Base-by-base conservation (phyloP, 2,888 invertebrate species). In the Malthinus seriepunctatus region DNA sequence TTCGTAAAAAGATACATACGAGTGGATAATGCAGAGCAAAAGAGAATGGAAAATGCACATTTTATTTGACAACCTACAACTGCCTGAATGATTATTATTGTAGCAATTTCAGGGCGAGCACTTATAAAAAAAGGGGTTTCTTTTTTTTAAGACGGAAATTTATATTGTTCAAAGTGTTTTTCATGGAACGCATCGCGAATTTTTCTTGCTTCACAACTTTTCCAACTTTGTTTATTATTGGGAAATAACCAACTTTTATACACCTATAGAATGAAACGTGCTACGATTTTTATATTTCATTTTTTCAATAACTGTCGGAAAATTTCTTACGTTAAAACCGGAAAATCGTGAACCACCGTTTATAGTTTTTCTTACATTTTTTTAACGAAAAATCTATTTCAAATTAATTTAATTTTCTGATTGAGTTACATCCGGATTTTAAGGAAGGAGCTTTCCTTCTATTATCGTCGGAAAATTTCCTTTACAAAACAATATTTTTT, bases 11-110 rank as follows among this genome's bases (percentile, higher is more conserved):
- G 14, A 42, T 42, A 42, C 15, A 23, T 23, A 23, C 15, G 15
- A 14, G 39, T n/a, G 23, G 39, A 42, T 42, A 42, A 42, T 15
- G 39, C 39, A 15, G 5, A 42, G 39, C 39, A 14, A 42, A 42
- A 42, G 39, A 42, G 39, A 42, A 42, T 42, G 39, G 39, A 42
- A 23, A 23, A 10, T 42, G 39, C 39, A 42, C 39, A 42, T 42
- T 42, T 42, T 42, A 42, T 42, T 42, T 15, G 39, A 42, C 39
- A 42, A 42, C 39, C 14, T 42, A 42, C 23, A 42, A 42, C 39
- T 15, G 39, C 23, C 39, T 42, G 39, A 42, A 42, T 42, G 39
- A 42, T 15, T 42, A 42, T 42, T 42, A 42, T 42, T 15, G 39
- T 42, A 42, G 39, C 39, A 14, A 42, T 42, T 23, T 42, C 23